Percentiles rank a stretch among this genome's conserved stretches.
phyloP scores from a whole-genome alignment of 2,113 vertebrate genomes.

The Megaceryle torquata region DNA sequence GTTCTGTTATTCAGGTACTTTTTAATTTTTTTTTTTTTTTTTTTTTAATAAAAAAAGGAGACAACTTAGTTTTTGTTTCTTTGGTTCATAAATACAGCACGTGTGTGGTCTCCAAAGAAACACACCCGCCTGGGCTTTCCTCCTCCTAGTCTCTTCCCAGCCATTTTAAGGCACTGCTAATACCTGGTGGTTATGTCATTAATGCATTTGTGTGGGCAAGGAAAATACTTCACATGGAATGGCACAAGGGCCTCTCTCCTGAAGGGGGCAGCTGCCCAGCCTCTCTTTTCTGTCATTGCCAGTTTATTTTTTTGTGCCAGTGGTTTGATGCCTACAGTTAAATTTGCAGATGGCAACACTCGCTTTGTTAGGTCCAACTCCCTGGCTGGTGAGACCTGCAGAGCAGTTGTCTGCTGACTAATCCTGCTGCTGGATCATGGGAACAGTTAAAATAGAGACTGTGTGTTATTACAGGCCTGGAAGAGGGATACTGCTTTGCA shows the following conservation, averaged over 20 bases:
- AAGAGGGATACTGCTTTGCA: neutral
- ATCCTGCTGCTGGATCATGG: neutral
- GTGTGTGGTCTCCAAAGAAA: conserved; percentile 28
- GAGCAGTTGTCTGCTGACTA: neutral
- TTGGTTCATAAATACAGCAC: conserved; percentile 24
- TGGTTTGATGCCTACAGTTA: neutral
- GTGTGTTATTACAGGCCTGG: neutral
- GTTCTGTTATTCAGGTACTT: conserved; percentile 16
- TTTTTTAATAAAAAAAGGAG: neutral
- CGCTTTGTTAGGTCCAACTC: neutral
- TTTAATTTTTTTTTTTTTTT: neutral
- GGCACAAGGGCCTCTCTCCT: neutral
- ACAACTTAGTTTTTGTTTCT: conserved; percentile 28
- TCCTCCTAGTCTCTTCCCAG: neutral
- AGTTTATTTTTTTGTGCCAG: neutral
- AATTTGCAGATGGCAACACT: neutral
- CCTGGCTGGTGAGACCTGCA: neutral
- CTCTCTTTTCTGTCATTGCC: neutral
- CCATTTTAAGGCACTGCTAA: neutral
- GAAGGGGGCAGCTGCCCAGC: neutral
- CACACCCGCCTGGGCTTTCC: neutral
- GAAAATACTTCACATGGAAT: neutral
- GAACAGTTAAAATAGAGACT: neutral
- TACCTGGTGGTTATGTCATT: neutral
- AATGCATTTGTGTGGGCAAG: neutral